These are phyloP conservation scores for Alitta virens DNA, from an alignment of 2,888 invertebrate genomes.

Conservation along the genomic window DNA sequence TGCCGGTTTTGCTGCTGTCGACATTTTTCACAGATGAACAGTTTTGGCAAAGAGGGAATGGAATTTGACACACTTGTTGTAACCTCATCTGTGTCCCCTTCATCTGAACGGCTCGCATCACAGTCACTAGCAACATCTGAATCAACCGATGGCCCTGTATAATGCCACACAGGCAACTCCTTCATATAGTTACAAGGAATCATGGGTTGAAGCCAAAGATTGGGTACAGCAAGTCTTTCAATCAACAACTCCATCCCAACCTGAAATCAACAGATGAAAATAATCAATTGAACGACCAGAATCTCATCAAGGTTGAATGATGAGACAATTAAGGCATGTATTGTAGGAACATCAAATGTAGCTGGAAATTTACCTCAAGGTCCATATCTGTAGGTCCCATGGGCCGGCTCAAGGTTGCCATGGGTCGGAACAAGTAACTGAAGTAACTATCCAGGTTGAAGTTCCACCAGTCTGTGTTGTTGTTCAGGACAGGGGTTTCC, in stretches of 20 bases:
- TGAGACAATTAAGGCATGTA: background rate
- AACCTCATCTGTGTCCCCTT: slow-evolving; percentile 15
- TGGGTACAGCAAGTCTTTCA: slow-evolving; percentile 57
- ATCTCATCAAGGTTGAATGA: no score
- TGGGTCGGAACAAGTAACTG: slow-evolving; percentile 48
- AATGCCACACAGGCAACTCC: slow-evolving; percentile 59
- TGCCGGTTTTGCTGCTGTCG: slow-evolving; percentile 24
- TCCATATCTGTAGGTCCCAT: slow-evolving; percentile 43
- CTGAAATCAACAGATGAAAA: background rate
- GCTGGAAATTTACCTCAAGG: slow-evolving; percentile 43
- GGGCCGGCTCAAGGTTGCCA: slow-evolving; percentile 39
- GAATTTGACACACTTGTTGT: background rate
- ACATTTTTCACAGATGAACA: slow-evolving; percentile 32
- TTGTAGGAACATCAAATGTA: background rate
- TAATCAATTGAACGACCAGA: no score
- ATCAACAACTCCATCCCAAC: slow-evolving; percentile 54
- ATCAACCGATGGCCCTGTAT: slow-evolving; percentile 24
- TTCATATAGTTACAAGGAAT: slow-evolving; percentile 59
- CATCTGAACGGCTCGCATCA: slow-evolving; percentile 19
- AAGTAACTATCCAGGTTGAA: slow-evolving; percentile 51
- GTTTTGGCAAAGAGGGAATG: slow-evolving; percentile 2
- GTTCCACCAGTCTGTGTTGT: slow-evolving; percentile 53
- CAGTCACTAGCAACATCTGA: slow-evolving; percentile 27
- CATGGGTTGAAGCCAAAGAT: slow-evolving; percentile 58
- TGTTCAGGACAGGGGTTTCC: slow-evolving; percentile 5